Conservation (phyloP, 2,797 vertebrate species). For the Poeciliopsis paucimaculata region DNA sequence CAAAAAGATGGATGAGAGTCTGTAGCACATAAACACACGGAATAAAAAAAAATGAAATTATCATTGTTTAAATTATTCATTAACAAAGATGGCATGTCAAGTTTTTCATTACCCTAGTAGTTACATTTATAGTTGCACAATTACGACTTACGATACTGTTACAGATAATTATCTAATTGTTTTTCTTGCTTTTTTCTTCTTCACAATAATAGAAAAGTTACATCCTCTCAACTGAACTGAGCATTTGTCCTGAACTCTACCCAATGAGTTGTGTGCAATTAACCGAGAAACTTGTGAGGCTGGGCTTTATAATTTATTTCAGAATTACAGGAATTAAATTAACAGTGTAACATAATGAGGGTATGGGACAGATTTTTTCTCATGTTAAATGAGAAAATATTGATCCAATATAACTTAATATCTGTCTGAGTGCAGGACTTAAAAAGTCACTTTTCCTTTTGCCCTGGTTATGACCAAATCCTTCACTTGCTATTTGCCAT, state of each 20-base stretch:
- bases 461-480: conserved; percentile 41
- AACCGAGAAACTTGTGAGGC: background rate
- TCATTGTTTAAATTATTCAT: background rate
- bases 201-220: background rate
- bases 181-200: background rate
- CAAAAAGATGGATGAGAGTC: background rate
- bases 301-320: background rate
- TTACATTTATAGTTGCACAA: background rate
- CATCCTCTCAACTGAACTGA: background rate
- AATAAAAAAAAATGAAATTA: background rate
- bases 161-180: background rate
- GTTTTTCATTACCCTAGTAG: background rate
- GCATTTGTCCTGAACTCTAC: background rate
- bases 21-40: background rate
- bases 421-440: conserved; percentile 15
- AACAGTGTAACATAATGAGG: background rate
- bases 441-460: conserved; percentile 25
- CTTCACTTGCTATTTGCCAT: conserved; percentile 65
- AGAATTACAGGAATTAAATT: background rate
- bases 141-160: background rate
- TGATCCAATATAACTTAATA: background rate
- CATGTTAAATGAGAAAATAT: background rate
- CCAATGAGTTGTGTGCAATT: background rate
- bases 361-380: background rate
- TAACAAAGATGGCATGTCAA: background rate